Base-by-base conservation (phyloP, 2,113 vertebrate genomes). In the Shinisaurus crocodilurus region DNA sequence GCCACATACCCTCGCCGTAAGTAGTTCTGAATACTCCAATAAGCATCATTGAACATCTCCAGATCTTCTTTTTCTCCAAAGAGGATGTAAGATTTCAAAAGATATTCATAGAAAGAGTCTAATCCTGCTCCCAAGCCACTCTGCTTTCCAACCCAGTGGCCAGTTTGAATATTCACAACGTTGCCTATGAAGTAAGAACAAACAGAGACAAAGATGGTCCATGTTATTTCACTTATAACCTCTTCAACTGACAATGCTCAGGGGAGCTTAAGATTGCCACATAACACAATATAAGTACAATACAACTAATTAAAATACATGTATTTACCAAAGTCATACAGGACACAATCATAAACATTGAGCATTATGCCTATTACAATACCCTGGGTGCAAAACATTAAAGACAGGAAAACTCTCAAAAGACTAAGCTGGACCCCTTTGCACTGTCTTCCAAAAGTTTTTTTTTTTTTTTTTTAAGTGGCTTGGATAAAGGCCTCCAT, bases 71-170 rank as follows among this genome's bases (percentile, higher is more conserved):
- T 98, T 88, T 99, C 98, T 91, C 99, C 99, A 94, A 99, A 99
- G 45, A 99, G 98, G 90, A 99, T 99, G 97, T 99, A 99, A 0
- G 99, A 99, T 92, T 99, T 99, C 75, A 99, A 97, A 86, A 99
- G 97, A 93, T 99, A 99, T 92, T 99, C 99, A 34, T 99, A 99
- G 96, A 99, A 99, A 0, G 99, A 99, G 91, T 99, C 99, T 85
- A 98, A 98, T 2, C 99, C 99, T 1, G 99, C 99, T 72, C 99
- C 99, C 83, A 99, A 94, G 5, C 99, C 99, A n/a, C 99, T 99
- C 93, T 99, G 99, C 96, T 98, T 99, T 43, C 98, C 98, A 81
- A 99, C 98, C 99, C 99, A 99, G 45, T 98, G 98, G 75, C 99
- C 99, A 1, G 99, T 99, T 96, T 99, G 99, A 95, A 99, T 99